A percentile compares a stretch with the other conserved stretches of the same genome.
Evolutionary conservation across 2,113 vertebrate species (phyloP).

Genomic region (Corvus moneduloides): DNA sequence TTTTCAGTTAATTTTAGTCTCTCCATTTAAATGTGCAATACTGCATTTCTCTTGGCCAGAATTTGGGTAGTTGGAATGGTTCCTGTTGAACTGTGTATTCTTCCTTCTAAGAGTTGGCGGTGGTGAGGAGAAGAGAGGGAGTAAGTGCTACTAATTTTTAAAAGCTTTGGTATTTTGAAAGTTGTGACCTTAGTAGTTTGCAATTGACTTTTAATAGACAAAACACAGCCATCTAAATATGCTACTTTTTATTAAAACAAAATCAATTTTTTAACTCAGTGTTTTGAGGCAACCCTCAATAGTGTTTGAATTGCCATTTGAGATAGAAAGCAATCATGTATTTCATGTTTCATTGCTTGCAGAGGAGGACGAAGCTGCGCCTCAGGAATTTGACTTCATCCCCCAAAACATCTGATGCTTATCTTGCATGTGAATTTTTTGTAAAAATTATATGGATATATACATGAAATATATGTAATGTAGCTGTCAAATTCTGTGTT

Average conservation of each 20-base stretch:
- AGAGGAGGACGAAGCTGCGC: constrained; percentile 9
- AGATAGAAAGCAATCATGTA: not conserved
- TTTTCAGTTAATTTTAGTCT: constrained; percentile 28
- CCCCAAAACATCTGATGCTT: constrained; percentile 51
- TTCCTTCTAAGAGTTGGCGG: not conserved
- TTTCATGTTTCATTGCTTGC: constrained; percentile 24
- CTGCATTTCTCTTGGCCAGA: constrained; percentile 1
- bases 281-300: not conserved
- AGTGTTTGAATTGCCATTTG: not conserved
- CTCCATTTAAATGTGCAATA: not conserved
- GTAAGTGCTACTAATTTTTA: not conserved
- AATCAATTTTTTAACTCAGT: not conserved
- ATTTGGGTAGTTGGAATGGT: not conserved
- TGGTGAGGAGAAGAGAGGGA: not conserved
- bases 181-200: not conserved
- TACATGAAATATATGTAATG: not conserved
- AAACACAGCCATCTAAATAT: not conserved
- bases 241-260: not conserved
- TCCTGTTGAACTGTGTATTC: not conserved
- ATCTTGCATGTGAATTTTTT: constrained; percentile 12
- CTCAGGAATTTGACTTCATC: constrained; percentile 32
- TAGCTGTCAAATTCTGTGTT: not conserved
- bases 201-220: not conserved
- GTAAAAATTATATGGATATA: not conserved
- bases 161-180: constrained; percentile 4